phyloP scores from a whole-genome alignment of 2,888 invertebrate species.

The Epiblema foenella region DNA sequence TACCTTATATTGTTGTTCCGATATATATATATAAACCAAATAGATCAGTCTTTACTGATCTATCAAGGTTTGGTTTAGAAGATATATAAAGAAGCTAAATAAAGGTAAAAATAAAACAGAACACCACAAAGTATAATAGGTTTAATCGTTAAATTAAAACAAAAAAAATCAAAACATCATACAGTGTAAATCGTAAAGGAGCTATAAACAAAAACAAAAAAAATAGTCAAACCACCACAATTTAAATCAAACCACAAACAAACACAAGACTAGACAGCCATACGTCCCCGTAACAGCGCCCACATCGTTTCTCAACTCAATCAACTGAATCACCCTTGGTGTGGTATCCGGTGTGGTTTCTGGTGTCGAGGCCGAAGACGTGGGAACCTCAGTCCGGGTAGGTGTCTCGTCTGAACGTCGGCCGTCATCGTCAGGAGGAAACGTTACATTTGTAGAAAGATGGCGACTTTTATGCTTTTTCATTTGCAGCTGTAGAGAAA shows the following conservation, averaged over 20 bases:
- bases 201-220: not conserved
- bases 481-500: not conserved
- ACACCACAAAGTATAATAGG: no score
- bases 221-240: not conserved
- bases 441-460: not conserved
- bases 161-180: no score
- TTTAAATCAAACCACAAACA: slow-evolving; percentile 6
- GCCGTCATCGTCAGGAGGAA: not conserved
- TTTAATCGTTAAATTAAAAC: no score
- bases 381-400: not conserved
- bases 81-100: no score
- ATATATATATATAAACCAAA: no score
- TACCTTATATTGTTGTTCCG: no score
- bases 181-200: no score
- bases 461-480: not conserved
- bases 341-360: not conserved
- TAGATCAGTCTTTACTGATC: no score
- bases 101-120: no score
- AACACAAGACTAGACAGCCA: not conserved
- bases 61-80: no score
- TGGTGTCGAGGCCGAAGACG: not conserved
- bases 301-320: not conserved
- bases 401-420: not conserved
- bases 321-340: not conserved
- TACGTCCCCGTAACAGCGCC: not conserved